phyloP scores from a whole-genome alignment of 1,140 invertebrate genomes.

The Cataglyphis hispanica region DNA sequence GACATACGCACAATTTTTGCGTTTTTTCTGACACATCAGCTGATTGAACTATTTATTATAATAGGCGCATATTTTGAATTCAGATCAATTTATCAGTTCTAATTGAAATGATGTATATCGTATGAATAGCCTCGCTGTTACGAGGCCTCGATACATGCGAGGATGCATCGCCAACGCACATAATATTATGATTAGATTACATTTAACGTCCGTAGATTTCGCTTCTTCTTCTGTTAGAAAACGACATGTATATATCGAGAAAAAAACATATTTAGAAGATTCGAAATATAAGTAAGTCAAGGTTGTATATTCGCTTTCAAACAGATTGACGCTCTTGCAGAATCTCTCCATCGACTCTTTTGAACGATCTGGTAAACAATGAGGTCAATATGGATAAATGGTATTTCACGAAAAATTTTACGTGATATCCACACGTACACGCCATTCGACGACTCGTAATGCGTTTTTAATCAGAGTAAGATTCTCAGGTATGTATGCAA shows the following conservation, averaged over 20 bases:
- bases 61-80: too few relatives aligned
- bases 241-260: background rate
- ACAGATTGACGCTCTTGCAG: background rate
- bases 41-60: too few relatives aligned
- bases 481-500: constrained; percentile 1
- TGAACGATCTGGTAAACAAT: constrained; percentile 28
- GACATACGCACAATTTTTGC: too few relatives aligned
- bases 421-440: background rate
- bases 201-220: background rate
- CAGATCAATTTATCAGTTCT: background rate
- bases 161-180: background rate
- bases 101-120: background rate
- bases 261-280: background rate
- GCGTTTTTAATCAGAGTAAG: background rate
- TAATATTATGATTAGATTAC: constrained; percentile 16
- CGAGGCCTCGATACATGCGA: background rate
- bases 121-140: background rate
- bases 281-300: background rate
- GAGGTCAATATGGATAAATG: background rate
- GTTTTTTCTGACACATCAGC: too few relatives aligned
- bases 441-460: constrained; percentile 44
- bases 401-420: background rate
- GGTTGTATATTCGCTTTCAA: constrained; percentile 9
- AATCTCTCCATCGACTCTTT: background rate
- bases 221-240: background rate